Percentiles rank a stretch among this genome's conserved stretches.
These are phyloP conservation scores for Echeneis naucrates DNA, from an alignment of 2,797 vertebrate genomes.

Conservation along the genomic window DNA sequence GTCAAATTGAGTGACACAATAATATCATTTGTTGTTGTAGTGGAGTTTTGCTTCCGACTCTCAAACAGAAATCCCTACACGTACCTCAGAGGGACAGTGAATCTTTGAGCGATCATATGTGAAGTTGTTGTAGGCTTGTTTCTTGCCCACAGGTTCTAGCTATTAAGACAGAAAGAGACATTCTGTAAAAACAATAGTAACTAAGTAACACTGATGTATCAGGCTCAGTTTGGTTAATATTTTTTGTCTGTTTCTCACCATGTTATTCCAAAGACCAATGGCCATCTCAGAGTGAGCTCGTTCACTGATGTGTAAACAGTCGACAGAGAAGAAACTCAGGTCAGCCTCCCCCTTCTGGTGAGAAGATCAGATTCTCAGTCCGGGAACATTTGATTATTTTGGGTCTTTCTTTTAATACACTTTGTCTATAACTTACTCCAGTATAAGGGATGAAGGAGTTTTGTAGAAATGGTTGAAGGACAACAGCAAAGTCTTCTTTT, in stretches of 20 bases:
- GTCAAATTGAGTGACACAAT: background rate
- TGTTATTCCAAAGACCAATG: slow-evolving; percentile 93
- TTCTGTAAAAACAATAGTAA: slow-evolving; percentile 21
- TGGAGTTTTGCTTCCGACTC: slow-evolving; percentile 5
- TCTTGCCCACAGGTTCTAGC: slow-evolving; percentile 90
- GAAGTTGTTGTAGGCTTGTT: slow-evolving; percentile 91
- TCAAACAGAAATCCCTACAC: slow-evolving; percentile 1
- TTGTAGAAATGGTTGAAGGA: slow-evolving; percentile 89
- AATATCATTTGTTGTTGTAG: background rate
- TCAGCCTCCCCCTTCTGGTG: slow-evolving; percentile 83
- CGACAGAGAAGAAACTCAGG: slow-evolving; percentile 88
- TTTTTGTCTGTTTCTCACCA: slow-evolving; percentile 82
- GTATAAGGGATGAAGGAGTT: slow-evolving; percentile 83
- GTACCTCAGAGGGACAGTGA: slow-evolving; percentile 87
- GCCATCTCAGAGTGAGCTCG: slow-evolving; percentile 91
- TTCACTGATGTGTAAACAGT: slow-evolving; percentile 91
- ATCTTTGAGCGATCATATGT: slow-evolving; percentile 88
- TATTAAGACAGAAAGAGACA: slow-evolving; percentile 67
- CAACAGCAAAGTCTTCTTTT: slow-evolving; percentile 88
- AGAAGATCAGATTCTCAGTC: slow-evolving; percentile 12
- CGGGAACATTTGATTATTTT: background rate
- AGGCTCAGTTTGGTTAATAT: background rate
- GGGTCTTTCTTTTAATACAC: slow-evolving; percentile 1
- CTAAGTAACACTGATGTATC: background rate
- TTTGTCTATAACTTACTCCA: slow-evolving; percentile 77